A percentile compares a stretch with the other conserved stretches of the same genome.
Conservation (phyloP, 2,888 invertebrate species). For the Teleiodes luculella region DNA sequence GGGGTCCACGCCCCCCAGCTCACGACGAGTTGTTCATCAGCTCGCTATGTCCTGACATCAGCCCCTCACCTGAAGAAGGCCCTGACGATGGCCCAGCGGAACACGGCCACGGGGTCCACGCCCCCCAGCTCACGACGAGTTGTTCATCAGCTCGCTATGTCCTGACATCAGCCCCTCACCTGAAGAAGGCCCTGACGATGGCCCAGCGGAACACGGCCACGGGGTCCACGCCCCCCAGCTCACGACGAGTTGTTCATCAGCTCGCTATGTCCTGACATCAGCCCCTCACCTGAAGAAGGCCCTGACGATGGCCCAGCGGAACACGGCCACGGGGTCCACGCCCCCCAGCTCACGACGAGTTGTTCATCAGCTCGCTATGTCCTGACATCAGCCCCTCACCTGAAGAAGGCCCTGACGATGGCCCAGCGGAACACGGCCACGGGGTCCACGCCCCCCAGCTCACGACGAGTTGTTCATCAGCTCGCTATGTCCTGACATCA, state of each 20-base stretch:
- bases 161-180: conserved; percentile 37
- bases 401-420: conserved; percentile 92
- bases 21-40: conserved; percentile 89
- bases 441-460: conserved; percentile 94
- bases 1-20: conserved; percentile 94
- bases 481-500: conserved; percentile 51
- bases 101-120: conserved; percentile 94
- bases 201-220: conserved; percentile 97
- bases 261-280: too few relatives aligned
- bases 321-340: conserved; percentile 94
- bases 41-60: too few relatives aligned
- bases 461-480: conserved; percentile 93
- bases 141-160: conserved; percentile 74
- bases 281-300: conserved; percentile 84
- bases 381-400: conserved; percentile 37
- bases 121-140: conserved; percentile 95
- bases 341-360: conserved; percentile 93
- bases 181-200: conserved; percentile 92
- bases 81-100: conserved; percentile 94
- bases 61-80: conserved; percentile 84
- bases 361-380: too few relatives aligned
- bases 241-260: conserved; percentile 80
- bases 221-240: conserved; percentile 94
- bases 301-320: conserved; percentile 94
- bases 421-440: conserved; percentile 97